These are phyloP conservation scores for Pampusana beccarii DNA, from an alignment of 2,113 vertebrate species.

Conservation along the genomic window DNA sequence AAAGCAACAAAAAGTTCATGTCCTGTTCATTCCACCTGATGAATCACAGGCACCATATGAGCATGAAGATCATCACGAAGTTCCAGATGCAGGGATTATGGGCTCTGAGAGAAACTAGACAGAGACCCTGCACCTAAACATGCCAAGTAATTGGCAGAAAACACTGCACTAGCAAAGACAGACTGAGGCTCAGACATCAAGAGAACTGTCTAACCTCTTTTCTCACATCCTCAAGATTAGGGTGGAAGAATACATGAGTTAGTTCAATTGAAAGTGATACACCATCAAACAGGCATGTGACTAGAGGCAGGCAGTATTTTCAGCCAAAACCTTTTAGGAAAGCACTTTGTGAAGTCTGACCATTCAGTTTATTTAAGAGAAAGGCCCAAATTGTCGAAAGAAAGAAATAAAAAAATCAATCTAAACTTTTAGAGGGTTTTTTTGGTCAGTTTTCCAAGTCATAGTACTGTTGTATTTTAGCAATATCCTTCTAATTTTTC, in stretches of 20 bases:
- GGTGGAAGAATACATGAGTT: background rate
- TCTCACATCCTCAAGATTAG: background rate
- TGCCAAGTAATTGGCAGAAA: background rate
- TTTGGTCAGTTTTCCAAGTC: background rate
- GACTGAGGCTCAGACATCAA: background rate
- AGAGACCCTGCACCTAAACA: background rate
- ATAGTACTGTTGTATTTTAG: background rate
- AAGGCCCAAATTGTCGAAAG: background rate
- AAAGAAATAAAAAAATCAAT: background rate
- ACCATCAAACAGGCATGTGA: fast-evolving
- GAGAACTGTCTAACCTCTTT: background rate
- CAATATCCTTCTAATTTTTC: background rate
- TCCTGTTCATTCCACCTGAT: background rate
- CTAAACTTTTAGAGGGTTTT: background rate
- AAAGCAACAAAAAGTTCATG: background rate
- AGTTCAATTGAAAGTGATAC: background rate
- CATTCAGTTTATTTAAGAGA: background rate
- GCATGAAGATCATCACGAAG: background rate
- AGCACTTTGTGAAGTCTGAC: background rate
- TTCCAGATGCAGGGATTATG: fast-evolving
- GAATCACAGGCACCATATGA: fast-evolving
- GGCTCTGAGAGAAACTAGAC: background rate
- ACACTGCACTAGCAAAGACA: background rate
- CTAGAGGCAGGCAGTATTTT: background rate
- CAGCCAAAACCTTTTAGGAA: background rate